Base-by-base conservation (phyloP, 2,888 invertebrate genomes). In the Lasiommata megera region DNA sequence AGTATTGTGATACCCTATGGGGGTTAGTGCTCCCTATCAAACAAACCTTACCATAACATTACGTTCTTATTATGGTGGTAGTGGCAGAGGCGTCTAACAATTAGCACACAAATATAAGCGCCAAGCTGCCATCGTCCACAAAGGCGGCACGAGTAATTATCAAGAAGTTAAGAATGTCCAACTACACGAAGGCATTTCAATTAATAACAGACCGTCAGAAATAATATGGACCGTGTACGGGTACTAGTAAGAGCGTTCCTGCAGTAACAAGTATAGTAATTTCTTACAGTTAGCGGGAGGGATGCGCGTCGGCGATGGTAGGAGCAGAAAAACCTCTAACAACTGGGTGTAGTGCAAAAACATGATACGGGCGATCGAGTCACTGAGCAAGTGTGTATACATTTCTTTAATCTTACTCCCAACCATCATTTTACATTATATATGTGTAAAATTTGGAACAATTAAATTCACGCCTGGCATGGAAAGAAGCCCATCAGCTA, bases 221-320 rank as follows among this genome's bases (percentile, higher is more conserved):
- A 71, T 72, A 68, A 69, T 69, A 70, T 60, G 57, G 64, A 51
- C 46, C 68, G 67, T 61, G 66, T 44, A 62, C 55, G 44, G 47
- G 66, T 44, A 62, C 55, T 41, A 44, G 52, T 66, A 71, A 68
- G 64, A 73, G 67, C 68, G 68, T 72, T 68, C 60, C 67, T 63
- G 63, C 59, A 61, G 67, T 64, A 68, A 67, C 71, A 67, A 71
- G 68, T 68, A 64, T 67, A 70, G 74, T 70, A 74, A 77, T 79
- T 79, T 77, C 70, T 70, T 77, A 80, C 79, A 79, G 81, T 81
- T 80, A 82, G 55, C 71, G 77, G 75, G 73, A 80, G 79, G 78
- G 80, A 78, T 79, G 73, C 67, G 67, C 68, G 66, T 65, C 73
- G 72, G 70, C 72, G 76, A 78, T 73, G 77, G 79, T 78, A 81